Percentiles rank a stretch among this genome's conserved stretches.
Conservation (phyloP, 2,113 vertebrate species). For the Oceanodroma tethys region DNA sequence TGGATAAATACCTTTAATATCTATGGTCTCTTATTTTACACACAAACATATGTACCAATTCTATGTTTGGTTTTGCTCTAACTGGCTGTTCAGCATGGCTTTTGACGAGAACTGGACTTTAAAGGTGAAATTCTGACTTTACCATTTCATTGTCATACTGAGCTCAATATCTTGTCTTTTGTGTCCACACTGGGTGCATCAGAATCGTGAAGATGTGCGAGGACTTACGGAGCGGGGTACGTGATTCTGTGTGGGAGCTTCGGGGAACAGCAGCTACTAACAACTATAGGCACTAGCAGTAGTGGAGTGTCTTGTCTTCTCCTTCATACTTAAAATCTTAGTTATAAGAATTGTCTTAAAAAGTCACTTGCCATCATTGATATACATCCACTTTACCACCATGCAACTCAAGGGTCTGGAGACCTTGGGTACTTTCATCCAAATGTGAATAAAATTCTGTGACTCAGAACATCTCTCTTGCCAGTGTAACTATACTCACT, state of each 20-base stretch:
- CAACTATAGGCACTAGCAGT: background rate
- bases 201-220: background rate
- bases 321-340: background rate
- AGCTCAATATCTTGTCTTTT: background rate
- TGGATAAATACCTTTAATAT: background rate
- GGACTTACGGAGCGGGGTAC: accelerated
- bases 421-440: background rate
- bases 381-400: background rate
- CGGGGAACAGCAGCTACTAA: background rate
- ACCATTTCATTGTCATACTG: background rate
- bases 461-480: background rate
- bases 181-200: background rate
- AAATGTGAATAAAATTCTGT: background rate
- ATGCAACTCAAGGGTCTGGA: background rate
- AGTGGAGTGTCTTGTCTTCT: background rate
- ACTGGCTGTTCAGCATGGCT: background rate
- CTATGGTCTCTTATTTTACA: background rate
- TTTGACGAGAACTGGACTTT: background rate
- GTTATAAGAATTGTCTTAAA: background rate
- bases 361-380: background rate
- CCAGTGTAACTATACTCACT: background rate
- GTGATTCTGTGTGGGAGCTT: background rate
- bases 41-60: background rate
- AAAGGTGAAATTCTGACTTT: background rate
- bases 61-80: background rate